Conservation (phyloP, 1,140 invertebrate species). For the Harpegnathos saltator region DNA sequence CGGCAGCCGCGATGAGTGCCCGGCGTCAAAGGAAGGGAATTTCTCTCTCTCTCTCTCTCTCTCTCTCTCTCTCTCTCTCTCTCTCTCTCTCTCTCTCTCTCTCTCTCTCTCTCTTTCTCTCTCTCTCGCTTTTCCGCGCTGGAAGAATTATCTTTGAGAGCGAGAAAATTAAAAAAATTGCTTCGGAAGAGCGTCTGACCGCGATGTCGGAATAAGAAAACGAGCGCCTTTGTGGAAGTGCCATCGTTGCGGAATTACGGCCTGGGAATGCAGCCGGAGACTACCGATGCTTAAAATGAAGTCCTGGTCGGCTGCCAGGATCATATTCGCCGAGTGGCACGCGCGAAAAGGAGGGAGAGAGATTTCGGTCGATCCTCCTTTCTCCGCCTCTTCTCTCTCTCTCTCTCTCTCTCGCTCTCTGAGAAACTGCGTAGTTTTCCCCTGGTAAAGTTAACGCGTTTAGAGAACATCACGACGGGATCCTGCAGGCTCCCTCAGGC, state of each 20-base stretch:
- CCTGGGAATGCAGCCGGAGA: constrained; percentile 33
- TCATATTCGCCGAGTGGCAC: constrained; percentile 42
- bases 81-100: no score
- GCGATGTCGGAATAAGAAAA: constrained; percentile 16
- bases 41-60: no score
- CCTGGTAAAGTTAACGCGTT: constrained; percentile 1
- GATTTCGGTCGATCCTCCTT: neutral
- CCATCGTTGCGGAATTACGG: constrained; percentile 16
- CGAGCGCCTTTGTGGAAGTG: constrained; percentile 5
- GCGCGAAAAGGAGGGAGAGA: constrained; percentile 27
- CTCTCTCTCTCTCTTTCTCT: no score
- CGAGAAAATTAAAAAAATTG: constrained; percentile 18
- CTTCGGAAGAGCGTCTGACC: constrained; percentile 11
- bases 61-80: no score
- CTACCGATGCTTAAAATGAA: constrained; percentile 49
- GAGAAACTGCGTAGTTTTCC: constrained; percentile 73
- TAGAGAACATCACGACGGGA: neutral
- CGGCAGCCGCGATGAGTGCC: no score
- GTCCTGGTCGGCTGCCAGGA: constrained; percentile 64
- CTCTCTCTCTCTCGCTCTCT: no score
- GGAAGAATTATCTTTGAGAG: neutral
- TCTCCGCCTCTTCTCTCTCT: no score
- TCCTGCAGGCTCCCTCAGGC: neutral
- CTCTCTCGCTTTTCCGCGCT: neutral
- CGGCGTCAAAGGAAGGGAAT: no score